A percentile compares a stretch with the other conserved stretches of the same genome.
Conservation (phyloP, 2,113 vertebrate genomes). For the Anolis carolinensis region DNA sequence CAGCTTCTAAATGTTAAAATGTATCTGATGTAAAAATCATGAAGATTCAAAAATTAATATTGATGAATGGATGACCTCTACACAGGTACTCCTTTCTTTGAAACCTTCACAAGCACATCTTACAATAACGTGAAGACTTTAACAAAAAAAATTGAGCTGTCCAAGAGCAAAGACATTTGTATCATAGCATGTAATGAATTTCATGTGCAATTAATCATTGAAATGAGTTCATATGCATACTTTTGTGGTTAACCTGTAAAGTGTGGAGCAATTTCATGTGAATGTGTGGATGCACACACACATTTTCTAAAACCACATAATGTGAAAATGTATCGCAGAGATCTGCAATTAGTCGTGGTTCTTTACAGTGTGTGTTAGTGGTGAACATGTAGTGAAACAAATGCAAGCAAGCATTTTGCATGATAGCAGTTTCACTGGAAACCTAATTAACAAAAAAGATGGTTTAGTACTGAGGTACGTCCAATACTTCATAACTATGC, state of each 20-base stretch:
- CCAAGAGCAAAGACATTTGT: background rate
- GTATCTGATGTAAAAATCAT: slow-evolving; percentile 9
- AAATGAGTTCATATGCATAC: background rate
- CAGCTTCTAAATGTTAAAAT: slow-evolving; percentile 20
- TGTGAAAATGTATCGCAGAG: background rate
- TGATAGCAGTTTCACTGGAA: background rate
- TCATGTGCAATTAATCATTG: background rate
- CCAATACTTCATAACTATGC: background rate
- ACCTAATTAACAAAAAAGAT: background rate
- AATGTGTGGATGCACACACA: background rate
- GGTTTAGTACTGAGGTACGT: background rate
- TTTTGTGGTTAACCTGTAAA: slow-evolving; percentile 4
- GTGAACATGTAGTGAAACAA: background rate
- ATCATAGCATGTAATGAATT: background rate
- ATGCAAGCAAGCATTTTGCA: background rate
- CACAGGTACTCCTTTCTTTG: background rate
- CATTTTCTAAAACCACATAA: background rate
- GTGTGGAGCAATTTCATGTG: background rate
- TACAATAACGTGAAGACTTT: background rate
- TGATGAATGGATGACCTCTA: background rate
- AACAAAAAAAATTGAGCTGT: background rate
- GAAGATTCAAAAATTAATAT: background rate
- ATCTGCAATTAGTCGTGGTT: background rate
- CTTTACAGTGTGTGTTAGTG: background rate
- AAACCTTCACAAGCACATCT: background rate